Base-by-base conservation (phyloP, 2,113 vertebrate species). In the Periophthalmodon schlosseri region DNA sequence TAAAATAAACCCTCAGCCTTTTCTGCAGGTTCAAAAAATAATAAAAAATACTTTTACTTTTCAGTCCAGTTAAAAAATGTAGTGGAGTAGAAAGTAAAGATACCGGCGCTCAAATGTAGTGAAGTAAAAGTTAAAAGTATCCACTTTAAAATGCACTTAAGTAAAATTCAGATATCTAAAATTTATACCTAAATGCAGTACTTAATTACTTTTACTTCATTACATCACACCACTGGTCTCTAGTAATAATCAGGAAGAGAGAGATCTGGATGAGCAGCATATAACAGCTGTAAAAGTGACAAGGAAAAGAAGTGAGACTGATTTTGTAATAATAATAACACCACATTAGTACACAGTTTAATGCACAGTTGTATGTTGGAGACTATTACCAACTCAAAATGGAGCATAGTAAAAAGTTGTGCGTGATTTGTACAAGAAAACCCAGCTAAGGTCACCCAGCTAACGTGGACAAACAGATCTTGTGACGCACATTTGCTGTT, bases 401-500 rank as follows among this genome's bases (percentile, higher is more conserved):
- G 13, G 14, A 18, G 3, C 7, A 18, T 7, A 52, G 5, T 16
- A 52, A 52, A 52, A 52, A 20, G 10, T 0, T 54, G 5, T 39
- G 36, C n/a, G 6, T 7, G 28, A 54, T 54, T 5, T n/a, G 9
- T 2, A 18, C 20, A 54, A 54, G 8, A n/a, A 54, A 58, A 21
- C 20, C 28, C 4, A 60, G 24, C 44, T 21, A 13, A 46, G 52
- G 44, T 76, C 57, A 63, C 65, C 46, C 10, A 39, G 49, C 21
- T 61, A 65, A 33, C 68, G 9, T n/a, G 44, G 75, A 64, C 76
- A 39, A 5, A 39, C 63, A n/a, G n/a, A 34, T 47, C 50, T 4
- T n/a, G 24, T 77, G 79, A 79, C 69, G 69, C 16, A 3, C 21
- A 20, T 75, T 36, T 57, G 9, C 39, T 71, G 5, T 58, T 71